Conservation (phyloP, 2,888 invertebrate genomes). For the Calliopum simillimum region DNA sequence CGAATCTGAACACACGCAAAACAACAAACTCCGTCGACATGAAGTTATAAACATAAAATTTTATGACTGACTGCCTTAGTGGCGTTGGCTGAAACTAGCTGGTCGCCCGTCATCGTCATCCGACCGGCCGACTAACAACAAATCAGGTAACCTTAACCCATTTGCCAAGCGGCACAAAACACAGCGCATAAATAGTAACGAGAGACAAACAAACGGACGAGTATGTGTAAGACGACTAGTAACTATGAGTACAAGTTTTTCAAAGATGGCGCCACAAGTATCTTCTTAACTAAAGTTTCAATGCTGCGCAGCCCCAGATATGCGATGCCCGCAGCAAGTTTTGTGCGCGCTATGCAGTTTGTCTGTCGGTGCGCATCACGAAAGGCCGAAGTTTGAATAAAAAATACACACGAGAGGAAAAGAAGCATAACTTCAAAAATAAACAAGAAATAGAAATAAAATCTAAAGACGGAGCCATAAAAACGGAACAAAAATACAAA, state of each 20-base stretch:
- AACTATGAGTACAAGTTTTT: conserved; percentile 1
- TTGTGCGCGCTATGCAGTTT: neutral
- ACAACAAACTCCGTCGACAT: conserved; percentile 1
- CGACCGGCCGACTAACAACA: conserved; percentile 10
- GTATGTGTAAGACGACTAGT: neutral
- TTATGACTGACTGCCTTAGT: conserved; percentile 6
- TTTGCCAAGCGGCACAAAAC: conserved; percentile 39
- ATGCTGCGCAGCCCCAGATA: neutral
- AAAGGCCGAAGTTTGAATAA: neutral
- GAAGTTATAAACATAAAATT: neutral
- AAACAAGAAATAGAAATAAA: neutral
- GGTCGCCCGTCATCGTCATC: neutral
- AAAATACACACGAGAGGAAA: neutral
- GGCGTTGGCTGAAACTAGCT: neutral
- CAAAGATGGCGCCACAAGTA: conserved; percentile 35
- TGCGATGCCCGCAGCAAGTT: neutral
- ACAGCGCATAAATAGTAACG: conserved; percentile 22
- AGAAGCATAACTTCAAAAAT: neutral
- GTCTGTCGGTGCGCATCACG: neutral
- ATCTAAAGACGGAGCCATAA: neutral
- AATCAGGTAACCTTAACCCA: conserved; percentile 40
- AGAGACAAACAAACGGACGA: neutral
- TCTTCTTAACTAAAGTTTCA: no score
- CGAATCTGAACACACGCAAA: neutral
- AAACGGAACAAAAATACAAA: neutral